Percentiles rank a stretch among this genome's conserved stretches.
Evolutionary conservation across 1,140 invertebrate species (phyloP).

Genomic region (Heliothis subflexa): DNA sequence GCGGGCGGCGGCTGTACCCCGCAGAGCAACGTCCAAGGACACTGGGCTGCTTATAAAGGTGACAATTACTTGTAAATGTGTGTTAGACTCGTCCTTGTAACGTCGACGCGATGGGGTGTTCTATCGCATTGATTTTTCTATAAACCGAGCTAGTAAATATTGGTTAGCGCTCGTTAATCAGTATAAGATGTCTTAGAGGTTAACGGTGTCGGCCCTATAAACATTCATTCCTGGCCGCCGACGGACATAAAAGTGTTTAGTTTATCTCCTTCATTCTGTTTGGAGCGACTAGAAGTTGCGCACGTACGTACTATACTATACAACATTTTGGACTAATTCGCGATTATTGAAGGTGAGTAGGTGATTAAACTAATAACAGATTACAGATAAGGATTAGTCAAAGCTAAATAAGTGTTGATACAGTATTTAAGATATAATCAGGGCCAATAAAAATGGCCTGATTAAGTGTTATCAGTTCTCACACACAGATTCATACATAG

Average conservation of each 20-base stretch:
- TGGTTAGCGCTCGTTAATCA: conserved; percentile 45
- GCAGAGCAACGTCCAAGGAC: conserved; percentile 57
- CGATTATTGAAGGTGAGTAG: neutral
- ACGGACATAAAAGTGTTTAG: neutral
- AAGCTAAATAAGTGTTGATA: neutral
- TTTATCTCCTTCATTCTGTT: conserved; percentile 4
- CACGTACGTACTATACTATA: neutral
- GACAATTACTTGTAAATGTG: conserved; percentile 3
- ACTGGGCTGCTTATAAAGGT: conserved; percentile 36
- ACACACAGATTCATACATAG: neutral
- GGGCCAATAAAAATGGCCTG: neutral
- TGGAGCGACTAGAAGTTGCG: neutral
- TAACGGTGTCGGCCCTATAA: conserved; percentile 33
- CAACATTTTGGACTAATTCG: neutral
- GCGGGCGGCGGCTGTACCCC: conserved; percentile 37
- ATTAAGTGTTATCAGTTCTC: neutral
- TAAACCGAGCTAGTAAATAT: conserved; percentile 60
- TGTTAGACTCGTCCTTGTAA: conserved; percentile 9
- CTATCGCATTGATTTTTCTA: conserved; percentile 65
- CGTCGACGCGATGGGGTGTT: conserved; percentile 4
- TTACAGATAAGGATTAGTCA: neutral
- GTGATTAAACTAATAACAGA: neutral
- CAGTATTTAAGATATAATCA: neutral
- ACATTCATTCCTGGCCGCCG: neutral
- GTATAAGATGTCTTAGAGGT: conserved; percentile 36